Percentiles rank a stretch among this genome's conserved stretches.
These are phyloP conservation scores for Epinotia brunnichana DNA, from an alignment of 2,888 invertebrate species.

Conservation along the genomic window DNA sequence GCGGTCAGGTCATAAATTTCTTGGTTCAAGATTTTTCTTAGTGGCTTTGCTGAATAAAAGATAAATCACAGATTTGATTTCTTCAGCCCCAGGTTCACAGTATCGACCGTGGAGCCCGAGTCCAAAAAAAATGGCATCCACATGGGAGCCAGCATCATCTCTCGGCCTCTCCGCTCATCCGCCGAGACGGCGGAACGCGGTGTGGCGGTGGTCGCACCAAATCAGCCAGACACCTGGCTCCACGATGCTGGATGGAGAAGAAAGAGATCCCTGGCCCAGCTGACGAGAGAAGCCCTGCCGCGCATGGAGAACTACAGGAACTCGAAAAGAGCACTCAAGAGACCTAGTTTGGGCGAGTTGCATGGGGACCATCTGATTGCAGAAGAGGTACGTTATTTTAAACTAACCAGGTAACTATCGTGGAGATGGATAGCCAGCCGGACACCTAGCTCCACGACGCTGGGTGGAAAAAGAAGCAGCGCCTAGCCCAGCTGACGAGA, in stretches of 20 bases:
- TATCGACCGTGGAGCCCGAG: conserved; percentile 71
- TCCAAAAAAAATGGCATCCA: conserved; percentile 78
- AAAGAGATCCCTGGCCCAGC: conserved; percentile 85
- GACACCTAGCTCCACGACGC: conserved; percentile 79
- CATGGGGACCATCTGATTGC: conserved; percentile 86
- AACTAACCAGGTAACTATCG: too few relatives aligned
- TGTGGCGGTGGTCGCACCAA: conserved; percentile 49
- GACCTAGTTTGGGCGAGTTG: conserved; percentile 93
- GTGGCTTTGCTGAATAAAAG: too few relatives aligned
- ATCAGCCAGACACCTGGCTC: conserved; percentile 73
- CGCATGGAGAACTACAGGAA: conserved; percentile 92
- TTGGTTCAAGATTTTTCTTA: too few relatives aligned
- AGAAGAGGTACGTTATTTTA: conserved; percentile 66
- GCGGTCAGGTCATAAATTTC: too few relatives aligned
- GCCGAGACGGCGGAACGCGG: conserved; percentile 67
- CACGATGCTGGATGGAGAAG: conserved; percentile 79
- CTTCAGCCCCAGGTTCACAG: conserved; percentile 65
- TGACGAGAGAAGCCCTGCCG: conserved; percentile 91
- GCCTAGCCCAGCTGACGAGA: conserved; percentile 87
- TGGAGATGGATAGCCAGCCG: too few relatives aligned
- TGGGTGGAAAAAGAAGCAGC: conserved; percentile 80
- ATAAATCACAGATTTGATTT: neutral
- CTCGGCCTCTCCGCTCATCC: conserved; percentile 70
- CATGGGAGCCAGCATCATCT: conserved; percentile 76
- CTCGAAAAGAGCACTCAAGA: conserved; percentile 88